Evolutionary conservation across 2,797 vertebrate genomes (phyloP).

Genomic region (Craterocephalus amniculus): DNA sequence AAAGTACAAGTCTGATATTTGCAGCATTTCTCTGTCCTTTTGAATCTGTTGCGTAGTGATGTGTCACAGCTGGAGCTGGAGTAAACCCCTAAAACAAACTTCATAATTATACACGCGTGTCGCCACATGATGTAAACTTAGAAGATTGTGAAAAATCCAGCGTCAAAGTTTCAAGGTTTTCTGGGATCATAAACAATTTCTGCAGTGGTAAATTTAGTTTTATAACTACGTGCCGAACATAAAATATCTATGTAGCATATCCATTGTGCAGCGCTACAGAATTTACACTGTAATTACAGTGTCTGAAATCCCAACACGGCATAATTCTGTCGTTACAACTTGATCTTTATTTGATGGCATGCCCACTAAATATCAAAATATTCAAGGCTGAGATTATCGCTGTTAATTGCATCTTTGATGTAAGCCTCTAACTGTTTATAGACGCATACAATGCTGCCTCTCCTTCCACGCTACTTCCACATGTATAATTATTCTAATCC

Average conservation of each 20-base stretch:
- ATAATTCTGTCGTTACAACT: constrained; percentile 37
- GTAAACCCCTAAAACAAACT: constrained; percentile 34
- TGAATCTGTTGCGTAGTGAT: background rate
- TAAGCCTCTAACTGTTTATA: constrained; percentile 28
- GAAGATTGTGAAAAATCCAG: constrained; percentile 37
- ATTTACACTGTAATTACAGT: constrained; percentile 52
- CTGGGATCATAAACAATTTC: constrained; percentile 46
- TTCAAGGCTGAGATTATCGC: constrained; percentile 33
- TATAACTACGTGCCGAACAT: constrained; percentile 16
- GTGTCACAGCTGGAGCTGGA: constrained; percentile 22
- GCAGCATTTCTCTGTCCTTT: background rate
- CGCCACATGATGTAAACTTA: constrained; percentile 39
- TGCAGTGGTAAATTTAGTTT: constrained; percentile 41
- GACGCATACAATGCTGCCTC: constrained; percentile 20
- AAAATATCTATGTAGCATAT: constrained; percentile 15
- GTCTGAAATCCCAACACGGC: constrained; percentile 36
- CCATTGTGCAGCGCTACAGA: constrained; percentile 23
- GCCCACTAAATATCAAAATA: constrained; percentile 38
- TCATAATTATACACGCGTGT: constrained; percentile 45
- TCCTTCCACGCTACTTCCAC: background rate
- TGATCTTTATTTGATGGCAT: constrained; percentile 48
- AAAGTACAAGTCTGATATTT: constrained; percentile 13
- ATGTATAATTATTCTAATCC: background rate
- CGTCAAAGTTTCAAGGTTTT: constrained; percentile 29
- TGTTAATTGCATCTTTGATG: constrained; percentile 52